Evolutionary conservation across 1,140 invertebrate species (phyloP).

Genomic region (Drosophila kurseongensis): DNA sequence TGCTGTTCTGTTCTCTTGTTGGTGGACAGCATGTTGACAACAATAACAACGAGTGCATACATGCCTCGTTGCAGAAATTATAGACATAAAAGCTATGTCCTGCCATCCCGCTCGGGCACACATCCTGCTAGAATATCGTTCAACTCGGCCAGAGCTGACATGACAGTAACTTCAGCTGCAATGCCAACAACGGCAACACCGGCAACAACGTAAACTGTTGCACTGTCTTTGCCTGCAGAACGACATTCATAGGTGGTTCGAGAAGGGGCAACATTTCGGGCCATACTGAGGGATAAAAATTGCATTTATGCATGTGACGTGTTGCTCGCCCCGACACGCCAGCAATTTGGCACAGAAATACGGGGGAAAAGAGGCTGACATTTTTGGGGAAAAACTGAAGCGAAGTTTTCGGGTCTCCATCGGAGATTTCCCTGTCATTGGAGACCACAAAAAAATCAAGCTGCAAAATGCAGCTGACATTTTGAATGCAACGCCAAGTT

Average conservation of each 20-base stretch:
- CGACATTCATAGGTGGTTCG: constrained; percentile 43
- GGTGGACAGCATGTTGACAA: constrained; percentile 75
- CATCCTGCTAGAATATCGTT: constrained; percentile 68
- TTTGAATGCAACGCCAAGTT: constrained; percentile 31
- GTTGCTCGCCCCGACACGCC: constrained; percentile 56
- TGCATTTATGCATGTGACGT: constrained; percentile 73
- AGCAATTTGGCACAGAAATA: constrained; percentile 43
- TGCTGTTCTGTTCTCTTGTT: constrained; percentile 47
- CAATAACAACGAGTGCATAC: constrained; percentile 61
- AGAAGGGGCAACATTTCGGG: constrained; percentile 1
- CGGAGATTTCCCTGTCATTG: constrained; percentile 53
- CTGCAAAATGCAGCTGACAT: constrained; percentile 28
- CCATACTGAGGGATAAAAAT: constrained; percentile 45
- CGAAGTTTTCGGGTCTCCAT: constrained; percentile 16
- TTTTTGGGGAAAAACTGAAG: constrained; percentile 8
- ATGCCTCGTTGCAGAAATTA: constrained; percentile 64
- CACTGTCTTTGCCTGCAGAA: constrained; percentile 36
- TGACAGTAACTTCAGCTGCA: constrained; percentile 74
- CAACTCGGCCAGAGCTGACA: constrained; percentile 60
- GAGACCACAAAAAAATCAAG: constrained; percentile 30
- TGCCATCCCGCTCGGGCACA: not conserved
- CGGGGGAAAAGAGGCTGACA: not conserved
- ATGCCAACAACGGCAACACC: constrained; percentile 35
- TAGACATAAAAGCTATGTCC: constrained; percentile 56
- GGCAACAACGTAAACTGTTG: constrained; percentile 45